Conservation (phyloP, 2,888 invertebrate species). For the Drosophila merina region DNA sequence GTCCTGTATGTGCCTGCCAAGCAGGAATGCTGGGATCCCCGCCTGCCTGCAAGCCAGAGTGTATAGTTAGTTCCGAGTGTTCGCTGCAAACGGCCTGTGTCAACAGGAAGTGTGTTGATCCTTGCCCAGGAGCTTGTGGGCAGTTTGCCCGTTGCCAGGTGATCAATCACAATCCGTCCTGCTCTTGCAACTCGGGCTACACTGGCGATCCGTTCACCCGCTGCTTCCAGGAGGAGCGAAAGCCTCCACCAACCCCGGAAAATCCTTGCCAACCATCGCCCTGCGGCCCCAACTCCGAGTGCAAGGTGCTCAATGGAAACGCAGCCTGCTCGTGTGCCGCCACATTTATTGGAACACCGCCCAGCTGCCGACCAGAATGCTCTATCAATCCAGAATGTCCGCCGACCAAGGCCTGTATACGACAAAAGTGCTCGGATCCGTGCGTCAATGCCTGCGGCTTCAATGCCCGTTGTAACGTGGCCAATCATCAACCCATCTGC, state of each 20-base stretch:
- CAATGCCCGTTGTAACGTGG: conserved; percentile 87
- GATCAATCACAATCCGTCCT: conserved; percentile 91
- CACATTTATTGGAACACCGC: conserved; percentile 87
- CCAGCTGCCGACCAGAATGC: conserved; percentile 88
- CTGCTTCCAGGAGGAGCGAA: conserved; percentile 84
- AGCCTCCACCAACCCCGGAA: conserved; percentile 82
- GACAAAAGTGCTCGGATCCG: conserved; percentile 86
- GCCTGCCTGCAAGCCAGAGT: conserved; percentile 91
- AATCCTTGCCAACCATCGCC: conserved; percentile 88
- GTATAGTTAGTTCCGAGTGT: conserved; percentile 91
- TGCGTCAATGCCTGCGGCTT: conserved; percentile 89
- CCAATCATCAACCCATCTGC: conserved; percentile 85
- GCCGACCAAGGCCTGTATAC: conserved; percentile 84
- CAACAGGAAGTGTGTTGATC: conserved; percentile 90
- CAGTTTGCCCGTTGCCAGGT: conserved; percentile 89
- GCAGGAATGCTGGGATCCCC: conserved; percentile 89
- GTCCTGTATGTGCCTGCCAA: conserved; percentile 91
- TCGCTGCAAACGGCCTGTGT: conserved; percentile 89
- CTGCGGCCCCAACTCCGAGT: conserved; percentile 88
- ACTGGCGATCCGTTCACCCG: conserved; percentile 91
- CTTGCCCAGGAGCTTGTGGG: conserved; percentile 90
- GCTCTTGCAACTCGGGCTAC: conserved; percentile 88
- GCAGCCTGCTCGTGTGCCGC: conserved; percentile 87
- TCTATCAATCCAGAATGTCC: conserved; percentile 86
- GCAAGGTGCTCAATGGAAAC: conserved; percentile 85